Percentiles rank a stretch among this genome's conserved stretches.
Evolutionary conservation across 2,797 vertebrate genomes (phyloP).

Genomic region (Myotis planiceps): DNA sequence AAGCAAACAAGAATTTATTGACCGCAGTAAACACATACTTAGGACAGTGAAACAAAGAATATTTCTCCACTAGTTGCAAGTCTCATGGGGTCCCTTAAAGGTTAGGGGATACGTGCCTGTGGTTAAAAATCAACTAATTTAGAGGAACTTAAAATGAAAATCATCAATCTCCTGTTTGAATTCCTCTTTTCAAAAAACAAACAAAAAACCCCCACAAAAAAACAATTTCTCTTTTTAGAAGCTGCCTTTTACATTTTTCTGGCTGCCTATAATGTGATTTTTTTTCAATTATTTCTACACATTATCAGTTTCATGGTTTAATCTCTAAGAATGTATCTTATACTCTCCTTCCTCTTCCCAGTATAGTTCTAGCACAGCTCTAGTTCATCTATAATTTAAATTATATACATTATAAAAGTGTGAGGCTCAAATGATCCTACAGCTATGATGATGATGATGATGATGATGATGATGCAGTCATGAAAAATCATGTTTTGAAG

Average conservation of each 20-base stretch:
- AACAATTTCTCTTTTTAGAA: not conserved
- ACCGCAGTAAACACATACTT: too few species aligned
- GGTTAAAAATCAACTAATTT: constrained; percentile 43
- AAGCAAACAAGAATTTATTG: too few species aligned
- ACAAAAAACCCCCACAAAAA: not conserved
- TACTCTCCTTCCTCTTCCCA: not conserved
- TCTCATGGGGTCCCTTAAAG: too few species aligned
- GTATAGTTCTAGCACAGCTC: not conserved
- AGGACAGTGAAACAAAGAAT: too few species aligned
- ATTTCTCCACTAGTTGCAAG: too few species aligned
- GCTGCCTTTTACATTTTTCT: not conserved
- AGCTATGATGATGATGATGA: not conserved
- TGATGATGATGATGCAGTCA: not conserved
- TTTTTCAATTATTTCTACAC: not conserved
- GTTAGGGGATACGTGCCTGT: not conserved
- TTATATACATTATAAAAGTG: not conserved
- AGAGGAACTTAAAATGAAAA: constrained; percentile 5
- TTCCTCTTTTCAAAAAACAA: not conserved
- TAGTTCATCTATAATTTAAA: not conserved
- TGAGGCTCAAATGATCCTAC: not conserved
- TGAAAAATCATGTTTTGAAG: not conserved
- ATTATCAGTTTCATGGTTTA: constrained; percentile 4
- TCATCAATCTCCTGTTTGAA: not conserved
- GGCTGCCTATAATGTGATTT: not conserved
- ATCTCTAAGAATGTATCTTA: not conserved